Evolutionary conservation across 2,113 vertebrate species (phyloP).

Genomic region (Myrmecophaga tridactyla): DNA sequence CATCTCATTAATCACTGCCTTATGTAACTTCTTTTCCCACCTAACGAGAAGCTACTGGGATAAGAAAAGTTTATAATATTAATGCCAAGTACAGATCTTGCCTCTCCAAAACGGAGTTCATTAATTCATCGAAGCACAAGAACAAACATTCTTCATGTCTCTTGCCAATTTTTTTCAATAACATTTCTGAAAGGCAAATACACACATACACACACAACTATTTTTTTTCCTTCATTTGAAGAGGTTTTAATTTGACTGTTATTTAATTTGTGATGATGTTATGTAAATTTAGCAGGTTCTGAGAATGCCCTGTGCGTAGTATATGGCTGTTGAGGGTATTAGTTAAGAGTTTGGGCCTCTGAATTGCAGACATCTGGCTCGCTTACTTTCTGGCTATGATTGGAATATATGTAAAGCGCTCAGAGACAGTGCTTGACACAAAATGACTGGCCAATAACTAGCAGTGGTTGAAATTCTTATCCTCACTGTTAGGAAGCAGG

Average conservation of each 20-base stretch:
- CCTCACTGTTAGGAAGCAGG: background rate
- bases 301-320: background rate
- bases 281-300: slow-evolving; percentile 70
- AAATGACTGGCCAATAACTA: background rate
- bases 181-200: slow-evolving; percentile 75
- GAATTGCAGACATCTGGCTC: background rate
- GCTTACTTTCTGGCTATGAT: background rate
- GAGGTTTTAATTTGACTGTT: slow-evolving; percentile 78
- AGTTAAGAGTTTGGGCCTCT: background rate
- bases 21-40: slow-evolving; percentile 70
- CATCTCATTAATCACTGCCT: slow-evolving; percentile 75
- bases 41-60: slow-evolving; percentile 65
- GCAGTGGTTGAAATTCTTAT: background rate
- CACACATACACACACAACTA: no score
- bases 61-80: slow-evolving; percentile 58
- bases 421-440: background rate
- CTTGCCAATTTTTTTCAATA: slow-evolving; percentile 77
- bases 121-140: slow-evolving; percentile 77
- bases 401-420: background rate
- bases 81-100: slow-evolving; percentile 63
- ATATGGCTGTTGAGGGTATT: background rate
- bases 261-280: slow-evolving; percentile 75
- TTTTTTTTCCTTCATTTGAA: slow-evolving; percentile 72
- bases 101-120: slow-evolving; percentile 74
- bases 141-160: slow-evolving; percentile 78